Conservation (phyloP, 2,797 vertebrate genomes). For the Sorex maritimensis region DNA sequence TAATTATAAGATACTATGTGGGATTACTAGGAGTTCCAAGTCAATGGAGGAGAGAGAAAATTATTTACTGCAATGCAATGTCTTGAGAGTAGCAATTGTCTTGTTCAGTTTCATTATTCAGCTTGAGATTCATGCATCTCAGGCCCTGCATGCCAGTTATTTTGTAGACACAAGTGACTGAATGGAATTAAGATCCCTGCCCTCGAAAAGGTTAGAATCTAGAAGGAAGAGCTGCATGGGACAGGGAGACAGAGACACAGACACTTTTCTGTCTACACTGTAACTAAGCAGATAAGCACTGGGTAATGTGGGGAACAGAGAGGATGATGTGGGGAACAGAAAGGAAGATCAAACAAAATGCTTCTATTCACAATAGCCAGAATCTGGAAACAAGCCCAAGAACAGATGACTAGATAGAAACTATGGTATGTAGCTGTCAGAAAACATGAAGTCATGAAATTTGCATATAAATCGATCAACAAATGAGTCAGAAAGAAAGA, state of each 20-base stretch:
- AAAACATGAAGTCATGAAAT: too few relatives aligned
- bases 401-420: too few relatives aligned
- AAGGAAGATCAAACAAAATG: neutral
- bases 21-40: neutral
- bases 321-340: neutral
- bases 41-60: neutral
- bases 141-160: neutral
- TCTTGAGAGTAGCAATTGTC: constrained; percentile 15
- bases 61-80: neutral
- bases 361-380: too few relatives aligned
- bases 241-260: neutral
- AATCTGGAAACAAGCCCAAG: too few relatives aligned
- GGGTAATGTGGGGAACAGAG: neutral
- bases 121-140: neutral
- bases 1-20: neutral
- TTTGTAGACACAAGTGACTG: constrained; percentile 25
- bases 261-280: neutral
- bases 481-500: too few relatives aligned
- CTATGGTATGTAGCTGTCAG: too few relatives aligned
- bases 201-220: neutral
- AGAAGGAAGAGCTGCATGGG: neutral
- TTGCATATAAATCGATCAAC: too few relatives aligned
- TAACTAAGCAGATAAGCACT: neutral
- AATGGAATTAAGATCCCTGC: neutral
- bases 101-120: neutral